Evolutionary conservation across 2,113 vertebrate genomes (phyloP).

Genomic region (Corvus moneduloides): DNA sequence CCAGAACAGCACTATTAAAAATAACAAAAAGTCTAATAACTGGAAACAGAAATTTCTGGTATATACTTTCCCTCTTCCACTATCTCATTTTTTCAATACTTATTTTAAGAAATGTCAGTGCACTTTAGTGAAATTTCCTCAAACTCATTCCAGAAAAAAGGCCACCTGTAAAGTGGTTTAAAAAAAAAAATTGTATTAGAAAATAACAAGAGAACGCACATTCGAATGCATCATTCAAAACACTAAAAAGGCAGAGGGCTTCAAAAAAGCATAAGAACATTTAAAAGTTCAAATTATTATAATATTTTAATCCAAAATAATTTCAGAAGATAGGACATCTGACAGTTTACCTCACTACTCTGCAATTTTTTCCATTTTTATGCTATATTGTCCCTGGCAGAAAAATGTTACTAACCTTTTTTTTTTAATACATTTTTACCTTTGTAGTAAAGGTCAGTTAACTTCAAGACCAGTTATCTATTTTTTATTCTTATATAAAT

Average conservation of each 20-base stretch:
- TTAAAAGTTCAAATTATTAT: neutral
- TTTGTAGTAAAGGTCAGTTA: neutral
- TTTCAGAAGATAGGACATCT: neutral
- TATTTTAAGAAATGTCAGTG: neutral
- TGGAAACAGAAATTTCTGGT: neutral
- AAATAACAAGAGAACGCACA: neutral
- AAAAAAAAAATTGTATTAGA: neutral
- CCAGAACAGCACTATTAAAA: constrained; percentile 87
- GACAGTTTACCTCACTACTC: neutral
- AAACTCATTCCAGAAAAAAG: neutral
- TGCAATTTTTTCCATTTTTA: neutral
- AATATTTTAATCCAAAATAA: neutral
- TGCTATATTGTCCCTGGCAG: neutral
- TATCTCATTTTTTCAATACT: neutral
- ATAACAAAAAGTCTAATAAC: neutral
- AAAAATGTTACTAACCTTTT: neutral
- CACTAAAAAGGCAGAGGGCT: neutral
- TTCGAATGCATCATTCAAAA: neutral
- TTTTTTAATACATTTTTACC: neutral
- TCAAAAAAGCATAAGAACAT: neutral
- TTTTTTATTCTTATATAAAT: neutral
- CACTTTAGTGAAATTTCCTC: neutral
- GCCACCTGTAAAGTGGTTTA: neutral
- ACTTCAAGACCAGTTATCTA: neutral
- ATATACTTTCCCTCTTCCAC: neutral